A percentile compares a stretch with the other conserved stretches of the same genome.
phyloP scores from a whole-genome alignment of 1,140 invertebrate species.

The Vanessa tameamea region DNA sequence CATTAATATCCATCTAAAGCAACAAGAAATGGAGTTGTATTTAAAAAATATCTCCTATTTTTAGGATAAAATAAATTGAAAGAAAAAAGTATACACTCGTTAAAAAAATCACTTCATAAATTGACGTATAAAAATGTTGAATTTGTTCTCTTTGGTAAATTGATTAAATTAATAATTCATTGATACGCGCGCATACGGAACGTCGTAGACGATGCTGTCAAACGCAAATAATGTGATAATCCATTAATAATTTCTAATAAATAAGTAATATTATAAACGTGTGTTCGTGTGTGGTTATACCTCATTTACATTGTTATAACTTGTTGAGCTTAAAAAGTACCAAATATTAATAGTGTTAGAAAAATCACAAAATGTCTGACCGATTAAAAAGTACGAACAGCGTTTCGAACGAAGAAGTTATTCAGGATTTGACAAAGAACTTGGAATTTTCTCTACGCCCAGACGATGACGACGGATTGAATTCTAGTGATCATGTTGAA shows the following conservation, averaged over 20 bases:
- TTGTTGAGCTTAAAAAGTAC: not conserved
- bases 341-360: not conserved
- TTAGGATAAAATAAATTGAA: no score
- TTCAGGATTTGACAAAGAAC: constrained; percentile 73
- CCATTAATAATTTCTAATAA: no score
- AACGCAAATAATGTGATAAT: not conserved
- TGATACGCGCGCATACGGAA: not conserved
- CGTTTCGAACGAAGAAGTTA: constrained; percentile 70
- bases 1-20: no score
- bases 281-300: not conserved
- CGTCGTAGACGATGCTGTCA: not conserved
- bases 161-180: no score
- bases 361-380: constrained; percentile 58
- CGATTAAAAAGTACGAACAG: constrained; percentile 53
- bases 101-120: no score
- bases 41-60: no score
- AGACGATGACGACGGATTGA: constrained; percentile 47
- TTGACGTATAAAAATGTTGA: no score
- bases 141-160: no score
- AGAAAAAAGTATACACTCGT: no score
- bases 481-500: constrained; percentile 43
- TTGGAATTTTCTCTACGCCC: constrained; percentile 56
- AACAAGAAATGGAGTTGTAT: no score
- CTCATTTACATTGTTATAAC: not conserved
- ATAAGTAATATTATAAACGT: constrained; percentile 2